These are phyloP conservation scores for Rhinopomastus cyanomelas DNA, from an alignment of 2,113 vertebrate genomes.

Conservation along the genomic window DNA sequence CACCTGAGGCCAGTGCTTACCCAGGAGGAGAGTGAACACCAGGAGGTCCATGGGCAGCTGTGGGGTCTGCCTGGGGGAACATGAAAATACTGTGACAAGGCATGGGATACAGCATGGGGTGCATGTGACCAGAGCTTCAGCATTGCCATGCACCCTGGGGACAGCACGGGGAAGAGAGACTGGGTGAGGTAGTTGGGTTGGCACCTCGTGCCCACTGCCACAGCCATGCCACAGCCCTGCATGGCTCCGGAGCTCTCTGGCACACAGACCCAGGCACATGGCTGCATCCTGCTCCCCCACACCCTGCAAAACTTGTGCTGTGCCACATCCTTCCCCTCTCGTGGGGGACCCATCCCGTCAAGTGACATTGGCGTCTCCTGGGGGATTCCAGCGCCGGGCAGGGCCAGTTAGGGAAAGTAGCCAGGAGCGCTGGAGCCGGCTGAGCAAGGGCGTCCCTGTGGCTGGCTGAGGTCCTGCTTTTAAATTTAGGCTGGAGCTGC, in stretches of 20 bases:
- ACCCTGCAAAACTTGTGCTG: not conserved
- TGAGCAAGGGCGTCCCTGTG: not conserved
- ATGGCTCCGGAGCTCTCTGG: not conserved
- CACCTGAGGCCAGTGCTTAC: not conserved
- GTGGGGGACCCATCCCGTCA: not conserved
- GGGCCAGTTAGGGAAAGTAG: not conserved
- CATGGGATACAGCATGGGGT: accelerated
- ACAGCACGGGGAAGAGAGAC: not conserved
- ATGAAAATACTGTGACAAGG: not conserved
- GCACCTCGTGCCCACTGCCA: not conserved
- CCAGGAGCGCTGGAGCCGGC: not conserved
- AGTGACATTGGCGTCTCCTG: not conserved
- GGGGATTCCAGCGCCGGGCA: not conserved
- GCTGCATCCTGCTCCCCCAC: not conserved
- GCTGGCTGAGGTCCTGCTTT: slow-evolving; percentile 19
- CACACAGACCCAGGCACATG: not conserved
- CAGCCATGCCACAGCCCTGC: not conserved
- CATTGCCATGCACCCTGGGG: accelerated
- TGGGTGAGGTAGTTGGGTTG: not conserved
- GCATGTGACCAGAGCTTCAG: not conserved
- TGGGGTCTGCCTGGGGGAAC: not conserved
- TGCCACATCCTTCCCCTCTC: not conserved
- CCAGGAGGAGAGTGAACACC: not conserved
- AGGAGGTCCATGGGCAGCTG: slow-evolving; percentile 28
- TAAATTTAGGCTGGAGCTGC: slow-evolving; percentile 37